phyloP scores from a whole-genome alignment of 92 coral and sea anemone genomes.

The Bergia sp. region DNA sequence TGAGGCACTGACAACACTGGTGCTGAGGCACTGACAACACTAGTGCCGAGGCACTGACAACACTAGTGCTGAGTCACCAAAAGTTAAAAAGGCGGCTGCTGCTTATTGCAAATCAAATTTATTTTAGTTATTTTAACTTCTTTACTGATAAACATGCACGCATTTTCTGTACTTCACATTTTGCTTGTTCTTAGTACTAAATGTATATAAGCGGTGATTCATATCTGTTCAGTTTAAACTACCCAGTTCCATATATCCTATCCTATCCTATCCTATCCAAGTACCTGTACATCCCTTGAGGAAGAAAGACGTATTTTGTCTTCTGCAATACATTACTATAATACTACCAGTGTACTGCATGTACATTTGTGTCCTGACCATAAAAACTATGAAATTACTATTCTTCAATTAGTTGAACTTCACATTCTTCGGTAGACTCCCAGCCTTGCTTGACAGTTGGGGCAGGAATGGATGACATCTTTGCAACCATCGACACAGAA shows the following conservation, averaged over 20 bases:
- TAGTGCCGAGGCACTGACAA: too few relatives aligned
- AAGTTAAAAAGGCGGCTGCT: too few relatives aligned
- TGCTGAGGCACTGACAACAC: too few relatives aligned
- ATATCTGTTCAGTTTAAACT: not conserved
- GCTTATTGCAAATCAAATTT: too few relatives aligned
- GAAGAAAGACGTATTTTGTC: not conserved
- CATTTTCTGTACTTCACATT: not conserved
- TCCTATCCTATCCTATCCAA: too few relatives aligned
- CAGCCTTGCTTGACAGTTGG: conserved; percentile 82
- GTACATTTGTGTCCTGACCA: not conserved
- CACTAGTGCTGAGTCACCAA: too few relatives aligned
- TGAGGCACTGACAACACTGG: too few relatives aligned
- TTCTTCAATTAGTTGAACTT: not conserved
- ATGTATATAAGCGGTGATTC: not conserved
- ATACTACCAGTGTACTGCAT: not conserved
- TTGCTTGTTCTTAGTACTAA: not conserved
- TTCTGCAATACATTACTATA: not conserved
- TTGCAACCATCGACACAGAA: conserved; percentile 87
- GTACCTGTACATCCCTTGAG: not conserved
- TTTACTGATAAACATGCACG: too few relatives aligned
- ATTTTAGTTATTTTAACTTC: too few relatives aligned
- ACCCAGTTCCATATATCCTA: not conserved
- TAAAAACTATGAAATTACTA: not conserved
- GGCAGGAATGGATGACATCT: conserved; percentile 85
- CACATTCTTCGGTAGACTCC: conserved; percentile 80